Percentiles rank a stretch among this genome's conserved stretches.
Conservation (phyloP, 2,797 vertebrate species). For the Rhinella marina region DNA sequence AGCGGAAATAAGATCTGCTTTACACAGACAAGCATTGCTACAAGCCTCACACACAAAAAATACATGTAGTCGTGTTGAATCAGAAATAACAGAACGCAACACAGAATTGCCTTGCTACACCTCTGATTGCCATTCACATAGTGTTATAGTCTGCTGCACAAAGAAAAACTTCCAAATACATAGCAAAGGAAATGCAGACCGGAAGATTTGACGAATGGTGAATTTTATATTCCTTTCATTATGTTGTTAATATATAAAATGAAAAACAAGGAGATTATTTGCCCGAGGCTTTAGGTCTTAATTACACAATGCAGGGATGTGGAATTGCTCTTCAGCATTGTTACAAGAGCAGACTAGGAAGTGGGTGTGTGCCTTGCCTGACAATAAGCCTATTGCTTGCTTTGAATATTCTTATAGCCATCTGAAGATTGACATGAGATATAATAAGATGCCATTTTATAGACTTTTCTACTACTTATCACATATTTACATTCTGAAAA, state of each 20-base stretch:
- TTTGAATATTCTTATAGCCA: neutral
- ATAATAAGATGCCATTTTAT: neutral
- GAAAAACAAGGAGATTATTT: neutral
- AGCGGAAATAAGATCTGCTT: conserved; percentile 53
- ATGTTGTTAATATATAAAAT: conserved; percentile 10
- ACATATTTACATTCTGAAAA: neutral
- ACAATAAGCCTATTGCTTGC: neutral
- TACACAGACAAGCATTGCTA: conserved; percentile 36
- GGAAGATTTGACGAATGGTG: neutral
- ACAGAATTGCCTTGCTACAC: conserved; percentile 24
- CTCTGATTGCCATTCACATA: conserved; percentile 32
- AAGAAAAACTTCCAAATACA: conserved; percentile 14
- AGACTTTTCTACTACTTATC: neutral
- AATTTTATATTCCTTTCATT: neutral
- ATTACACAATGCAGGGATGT: conserved; percentile 10
- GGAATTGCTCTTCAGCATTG: conserved; percentile 13
- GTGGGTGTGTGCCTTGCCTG: neutral
- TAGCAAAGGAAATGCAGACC: neutral
- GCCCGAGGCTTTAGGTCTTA: conserved; percentile 5
- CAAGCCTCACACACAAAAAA: conserved; percentile 28
- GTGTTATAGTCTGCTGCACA: conserved; percentile 17
- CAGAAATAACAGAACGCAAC: conserved; percentile 33
- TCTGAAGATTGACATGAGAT: neutral
- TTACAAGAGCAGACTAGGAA: neutral
- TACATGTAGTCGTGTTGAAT: conserved; percentile 32